Evolutionary conservation across 2,888 invertebrate genomes (phyloP), one percentile per base, ranked within the genome.

Genomic region (Scaptomyza reducta): DNA sequence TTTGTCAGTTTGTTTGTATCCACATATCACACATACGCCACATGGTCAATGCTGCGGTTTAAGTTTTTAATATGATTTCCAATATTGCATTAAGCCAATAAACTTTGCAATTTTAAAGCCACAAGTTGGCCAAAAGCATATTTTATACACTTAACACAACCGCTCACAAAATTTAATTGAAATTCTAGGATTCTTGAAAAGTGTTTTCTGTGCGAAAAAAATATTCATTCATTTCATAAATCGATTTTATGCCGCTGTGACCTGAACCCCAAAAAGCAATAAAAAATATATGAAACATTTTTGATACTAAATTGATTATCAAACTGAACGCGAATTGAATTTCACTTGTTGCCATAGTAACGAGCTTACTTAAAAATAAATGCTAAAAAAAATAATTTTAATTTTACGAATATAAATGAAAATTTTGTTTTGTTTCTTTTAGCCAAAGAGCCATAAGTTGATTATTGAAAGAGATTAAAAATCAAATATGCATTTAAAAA

Each of bases 1-100:
- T 47, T 0, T 46, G 11, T 46, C 9, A 16, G 31, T 47, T 13
- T 18, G 33, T 11, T 22, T 50, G 22, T 14, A 5, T n/a, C n/a
- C 27, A 9, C 11, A 50, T 53, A 45, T 56, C 46, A 58, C 50
- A 51, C 44, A 73, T 77, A 68, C 58, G 74, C 58, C 60, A 25
- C 40, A 61, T 63, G 62, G 25, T 10, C 14, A 16, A 16, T 16
- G 25, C 16, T 61, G 46, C 13, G 66, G 68, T 38, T 55, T 3
- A 7, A 40, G n/a, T 9, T 46, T 50, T 62, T 59, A 55, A 59
- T 59, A 42, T 44, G 7, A 18, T 51, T 38, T 42, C 6, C 45
- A 38, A 41, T 50, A 58, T 27, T 40, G 27, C 44, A 46, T 58
- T 51, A 57, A 35, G 16, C 5, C 46, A 46, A 57, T 73, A 67